A percentile compares a stretch with the other conserved stretches of the same genome.
phyloP scores from a whole-genome alignment of 2,113 vertebrate genomes.

The Xenopus laevis region DNA sequence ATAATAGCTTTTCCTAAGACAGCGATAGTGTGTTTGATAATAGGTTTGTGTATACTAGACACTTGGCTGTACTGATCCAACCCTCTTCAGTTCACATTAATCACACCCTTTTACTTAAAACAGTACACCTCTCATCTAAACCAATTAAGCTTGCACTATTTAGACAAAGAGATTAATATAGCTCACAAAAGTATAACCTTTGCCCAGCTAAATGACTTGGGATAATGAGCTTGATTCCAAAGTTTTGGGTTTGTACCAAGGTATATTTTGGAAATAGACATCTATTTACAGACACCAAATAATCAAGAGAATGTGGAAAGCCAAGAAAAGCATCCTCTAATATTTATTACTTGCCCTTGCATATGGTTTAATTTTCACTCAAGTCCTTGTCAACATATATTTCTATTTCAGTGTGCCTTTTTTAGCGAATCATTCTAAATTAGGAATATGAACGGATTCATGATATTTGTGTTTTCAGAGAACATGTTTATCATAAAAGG shows the following conservation, averaged over 20 bases:
- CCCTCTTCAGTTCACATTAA: conserved; percentile 58
- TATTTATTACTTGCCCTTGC: background rate
- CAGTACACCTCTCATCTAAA: conserved; percentile 57
- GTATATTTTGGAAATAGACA: conserved; percentile 53
- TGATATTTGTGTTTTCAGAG: no score
- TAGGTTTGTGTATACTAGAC: conserved; percentile 47
- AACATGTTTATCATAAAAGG: no score
- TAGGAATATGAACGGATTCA: no score
- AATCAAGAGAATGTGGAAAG: conserved; percentile 42
- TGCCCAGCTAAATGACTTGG: conserved; percentile 55
- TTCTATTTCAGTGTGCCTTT: no score
- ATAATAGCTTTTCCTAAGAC: conserved; percentile 24
- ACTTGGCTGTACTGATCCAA: conserved; percentile 50
- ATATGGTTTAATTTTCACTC: background rate
- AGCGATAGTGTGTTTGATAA: conserved; percentile 47
- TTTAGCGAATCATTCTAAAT: no score
- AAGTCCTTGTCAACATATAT: no score
- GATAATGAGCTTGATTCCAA: conserved; percentile 56
- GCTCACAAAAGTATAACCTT: conserved; percentile 57
- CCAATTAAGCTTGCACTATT: conserved; percentile 60
- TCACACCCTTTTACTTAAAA: conserved; percentile 63
- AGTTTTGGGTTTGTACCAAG: conserved; percentile 54
- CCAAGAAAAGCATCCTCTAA: background rate
- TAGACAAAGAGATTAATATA: conserved; percentile 65
- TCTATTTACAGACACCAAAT: conserved; percentile 53